These are phyloP conservation scores for Sprattus sprattus DNA, from an alignment of 2,113 vertebrate species.

Conservation along the genomic window DNA sequence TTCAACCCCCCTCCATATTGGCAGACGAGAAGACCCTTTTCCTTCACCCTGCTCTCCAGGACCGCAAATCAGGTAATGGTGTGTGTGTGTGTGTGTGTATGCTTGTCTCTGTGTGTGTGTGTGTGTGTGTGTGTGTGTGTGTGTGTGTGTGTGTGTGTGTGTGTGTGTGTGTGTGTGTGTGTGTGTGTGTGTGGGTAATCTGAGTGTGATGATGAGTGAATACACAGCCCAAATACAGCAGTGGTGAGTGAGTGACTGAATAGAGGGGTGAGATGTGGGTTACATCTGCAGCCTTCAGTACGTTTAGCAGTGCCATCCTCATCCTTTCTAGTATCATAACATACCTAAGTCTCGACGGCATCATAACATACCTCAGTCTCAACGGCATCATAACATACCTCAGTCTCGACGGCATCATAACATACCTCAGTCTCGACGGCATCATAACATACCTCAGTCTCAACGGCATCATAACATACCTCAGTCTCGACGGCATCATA, in stretches of 20 bases:
- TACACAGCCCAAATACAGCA: neutral
- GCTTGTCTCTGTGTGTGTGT: neutral
- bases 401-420: no score
- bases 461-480: no score
- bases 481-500: no score
- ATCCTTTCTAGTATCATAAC: no score
- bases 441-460: no score
- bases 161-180: neutral
- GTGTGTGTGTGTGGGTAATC: neutral
- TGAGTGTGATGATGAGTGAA: neutral
- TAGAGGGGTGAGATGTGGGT: neutral
- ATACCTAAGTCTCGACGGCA: no score
- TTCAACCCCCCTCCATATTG: constrained; percentile 68
- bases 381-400: no score
- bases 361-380: no score
- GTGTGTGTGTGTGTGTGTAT: neutral
- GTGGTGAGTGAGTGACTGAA: neutral
- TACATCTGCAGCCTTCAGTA: no score
- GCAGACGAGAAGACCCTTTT: constrained; percentile 67
- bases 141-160: neutral
- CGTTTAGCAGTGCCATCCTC: no score
- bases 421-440: no score
- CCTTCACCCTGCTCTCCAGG: constrained; percentile 47
- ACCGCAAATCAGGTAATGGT: constrained; percentile 61
- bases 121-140: neutral